phyloP scores from a whole-genome alignment of 2,888 invertebrate genomes.

The Cheilosia vernalis region DNA sequence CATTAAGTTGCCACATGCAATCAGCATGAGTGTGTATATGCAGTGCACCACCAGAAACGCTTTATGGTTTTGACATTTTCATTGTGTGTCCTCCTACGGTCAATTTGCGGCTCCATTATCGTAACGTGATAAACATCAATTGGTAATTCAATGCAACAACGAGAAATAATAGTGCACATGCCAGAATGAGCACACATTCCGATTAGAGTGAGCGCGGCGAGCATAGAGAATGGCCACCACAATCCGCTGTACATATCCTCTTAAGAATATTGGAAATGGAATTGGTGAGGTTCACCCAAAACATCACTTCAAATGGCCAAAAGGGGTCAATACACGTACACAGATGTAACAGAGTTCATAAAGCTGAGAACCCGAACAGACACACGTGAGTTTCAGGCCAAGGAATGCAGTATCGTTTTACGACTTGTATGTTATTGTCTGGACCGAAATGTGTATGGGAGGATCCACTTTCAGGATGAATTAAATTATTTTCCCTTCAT shows the following conservation, averaged over 20 bases:
- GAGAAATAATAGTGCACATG: conserved; percentile 12
- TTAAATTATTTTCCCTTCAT: conserved; percentile 32
- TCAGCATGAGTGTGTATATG: conserved; percentile 2
- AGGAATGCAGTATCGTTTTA: conserved; percentile 54
- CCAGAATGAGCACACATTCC: neutral
- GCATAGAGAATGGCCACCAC: neutral
- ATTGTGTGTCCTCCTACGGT: conserved; percentile 38
- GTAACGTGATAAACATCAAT: conserved; percentile 53
- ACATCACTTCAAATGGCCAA: neutral
- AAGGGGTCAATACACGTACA: conserved; percentile 43
- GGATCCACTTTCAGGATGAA: conserved; percentile 33
- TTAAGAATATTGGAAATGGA: conserved; percentile 5
- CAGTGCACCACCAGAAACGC: conserved; percentile 1
- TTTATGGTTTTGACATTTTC: conserved; percentile 45
- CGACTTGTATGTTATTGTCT: conserved; percentile 4
- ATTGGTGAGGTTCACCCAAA: neutral
- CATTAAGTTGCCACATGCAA: conserved; percentile 46
- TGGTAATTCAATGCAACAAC: conserved; percentile 26
- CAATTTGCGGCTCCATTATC: conserved; percentile 49
- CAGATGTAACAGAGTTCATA: neutral
- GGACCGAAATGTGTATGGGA: neutral
- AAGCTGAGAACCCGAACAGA: conserved; percentile 1
- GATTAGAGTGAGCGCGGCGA: neutral
- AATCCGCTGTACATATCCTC: conserved; percentile 1
- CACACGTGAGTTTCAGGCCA: conserved; percentile 11